phyloP scores from a whole-genome alignment of 2,113 vertebrate genomes.

The Hymenochirus boettgeri region DNA sequence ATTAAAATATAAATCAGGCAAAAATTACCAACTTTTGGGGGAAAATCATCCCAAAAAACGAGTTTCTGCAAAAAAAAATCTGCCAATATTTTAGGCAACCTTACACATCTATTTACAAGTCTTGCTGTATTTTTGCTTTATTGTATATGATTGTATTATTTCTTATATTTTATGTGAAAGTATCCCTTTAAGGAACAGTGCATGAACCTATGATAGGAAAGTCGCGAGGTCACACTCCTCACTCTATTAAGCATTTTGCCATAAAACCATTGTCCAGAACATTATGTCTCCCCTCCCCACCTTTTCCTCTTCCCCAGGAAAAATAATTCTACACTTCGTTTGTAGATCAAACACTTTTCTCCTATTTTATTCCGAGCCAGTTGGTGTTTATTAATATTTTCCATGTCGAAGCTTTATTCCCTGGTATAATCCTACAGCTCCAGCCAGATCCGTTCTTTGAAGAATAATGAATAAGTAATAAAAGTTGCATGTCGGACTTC shows the following conservation, averaged over 20 bases:
- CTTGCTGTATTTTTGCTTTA: too few relatives aligned
- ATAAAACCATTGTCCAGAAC: conserved; percentile 27
- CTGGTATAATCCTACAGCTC: conserved; percentile 20
- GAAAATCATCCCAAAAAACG: too few relatives aligned
- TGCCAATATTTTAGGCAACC: too few relatives aligned
- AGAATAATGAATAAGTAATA: conserved; percentile 32
- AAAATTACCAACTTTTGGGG: too few relatives aligned
- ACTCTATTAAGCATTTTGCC: conserved; percentile 15
- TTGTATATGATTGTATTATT: too few relatives aligned
- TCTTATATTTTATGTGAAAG: too few relatives aligned
- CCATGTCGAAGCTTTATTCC: conserved; percentile 33
- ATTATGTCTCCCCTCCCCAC: conserved; percentile 13
- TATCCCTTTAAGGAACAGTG: too few relatives aligned
- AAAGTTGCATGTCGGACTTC: conserved; percentile 17
- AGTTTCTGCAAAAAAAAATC: too few relatives aligned
- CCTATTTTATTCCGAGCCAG: conserved; percentile 32
- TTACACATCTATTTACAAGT: too few relatives aligned
- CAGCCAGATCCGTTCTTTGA: conserved; percentile 38
- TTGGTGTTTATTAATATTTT: conserved; percentile 43
- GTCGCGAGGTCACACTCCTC: conserved; percentile 29
- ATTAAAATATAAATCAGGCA: too few relatives aligned
- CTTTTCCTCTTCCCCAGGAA: conserved; percentile 38
- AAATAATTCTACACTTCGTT: conserved; percentile 39
- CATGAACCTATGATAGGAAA: conserved; percentile 22
- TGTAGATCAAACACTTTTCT: conserved; percentile 38